Evolutionary conservation across 2,113 vertebrate genomes (phyloP).

Genomic region (Halichoeres trimaculatus): DNA sequence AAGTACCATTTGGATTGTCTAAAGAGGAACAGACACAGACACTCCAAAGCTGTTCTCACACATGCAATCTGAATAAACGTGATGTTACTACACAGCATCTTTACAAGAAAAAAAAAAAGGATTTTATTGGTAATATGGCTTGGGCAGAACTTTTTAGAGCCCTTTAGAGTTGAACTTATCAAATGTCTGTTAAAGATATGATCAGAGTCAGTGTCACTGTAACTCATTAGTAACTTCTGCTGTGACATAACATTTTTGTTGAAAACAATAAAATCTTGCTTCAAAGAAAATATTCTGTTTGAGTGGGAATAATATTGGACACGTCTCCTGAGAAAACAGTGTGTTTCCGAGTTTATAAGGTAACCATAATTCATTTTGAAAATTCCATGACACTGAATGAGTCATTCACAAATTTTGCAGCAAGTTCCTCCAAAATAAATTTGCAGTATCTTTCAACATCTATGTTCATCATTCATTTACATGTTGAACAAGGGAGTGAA

Average conservation of each 20-base stretch:
- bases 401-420: conserved; percentile 62
- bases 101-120: no score
- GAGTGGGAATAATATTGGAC: conserved; percentile 6
- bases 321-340: conserved; percentile 7
- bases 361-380: conserved; percentile 50
- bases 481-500: conserved; percentile 1
- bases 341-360: not conserved
- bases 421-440: conserved; percentile 51
- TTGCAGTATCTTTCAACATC: conserved; percentile 10
- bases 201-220: not conserved
- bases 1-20: conserved; percentile 17
- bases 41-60: no score
- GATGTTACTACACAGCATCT: not conserved
- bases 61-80: no score
- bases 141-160: not conserved
- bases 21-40: no score
- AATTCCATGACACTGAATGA: conserved; percentile 57
- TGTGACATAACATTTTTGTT: conserved; percentile 11
- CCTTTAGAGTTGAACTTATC: conserved; percentile 10
- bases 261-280: conserved; percentile 11
- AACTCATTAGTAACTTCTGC: not conserved
- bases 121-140: not conserved
- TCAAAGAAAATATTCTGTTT: not conserved
- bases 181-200: not conserved
- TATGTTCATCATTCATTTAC: not conserved